Conservation (phyloP, 2,113 vertebrate genomes). For the Semicossyphus pulcher region DNA sequence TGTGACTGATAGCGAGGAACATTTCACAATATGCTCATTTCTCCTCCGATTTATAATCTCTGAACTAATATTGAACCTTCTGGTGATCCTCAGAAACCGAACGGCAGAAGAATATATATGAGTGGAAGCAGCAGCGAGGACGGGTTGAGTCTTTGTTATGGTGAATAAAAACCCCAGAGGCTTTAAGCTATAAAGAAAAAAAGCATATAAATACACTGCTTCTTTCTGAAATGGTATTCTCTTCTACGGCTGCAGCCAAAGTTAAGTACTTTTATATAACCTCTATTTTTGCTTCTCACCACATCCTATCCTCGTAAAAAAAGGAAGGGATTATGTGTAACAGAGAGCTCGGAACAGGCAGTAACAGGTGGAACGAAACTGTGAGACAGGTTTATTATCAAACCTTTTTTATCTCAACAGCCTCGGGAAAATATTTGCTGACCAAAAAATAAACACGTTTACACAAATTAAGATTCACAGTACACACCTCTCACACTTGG, state of each 20-base stretch:
- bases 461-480: too few relatives aligned
- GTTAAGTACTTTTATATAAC: not conserved
- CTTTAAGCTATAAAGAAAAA: not conserved
- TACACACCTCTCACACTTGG: too few relatives aligned
- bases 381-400: slow-evolving; percentile 6
- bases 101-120: not conserved
- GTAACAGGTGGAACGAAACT: not conserved
- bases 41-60: slow-evolving; percentile 39
- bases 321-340: not conserved
- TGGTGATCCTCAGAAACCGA: slow-evolving; percentile 20
- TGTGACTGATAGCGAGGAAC: slow-evolving; percentile 61
- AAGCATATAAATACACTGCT: slow-evolving; percentile 1
- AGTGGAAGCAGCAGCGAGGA: not conserved
- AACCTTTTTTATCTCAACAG: slow-evolving; percentile 1
- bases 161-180: slow-evolving; percentile 15
- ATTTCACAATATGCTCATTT: slow-evolving; percentile 57
- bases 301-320: not conserved
- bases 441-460: too few relatives aligned
- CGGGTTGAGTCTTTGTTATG: not conserved
- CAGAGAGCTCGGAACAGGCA: not conserved
- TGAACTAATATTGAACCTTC: slow-evolving; percentile 58
- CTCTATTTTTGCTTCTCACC: not conserved
- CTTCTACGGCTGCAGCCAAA: not conserved
- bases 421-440: not conserved
- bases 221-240: not conserved